Evolutionary conservation across 2,113 vertebrate species (phyloP).

Genomic region (Myotis davidii): DNA sequence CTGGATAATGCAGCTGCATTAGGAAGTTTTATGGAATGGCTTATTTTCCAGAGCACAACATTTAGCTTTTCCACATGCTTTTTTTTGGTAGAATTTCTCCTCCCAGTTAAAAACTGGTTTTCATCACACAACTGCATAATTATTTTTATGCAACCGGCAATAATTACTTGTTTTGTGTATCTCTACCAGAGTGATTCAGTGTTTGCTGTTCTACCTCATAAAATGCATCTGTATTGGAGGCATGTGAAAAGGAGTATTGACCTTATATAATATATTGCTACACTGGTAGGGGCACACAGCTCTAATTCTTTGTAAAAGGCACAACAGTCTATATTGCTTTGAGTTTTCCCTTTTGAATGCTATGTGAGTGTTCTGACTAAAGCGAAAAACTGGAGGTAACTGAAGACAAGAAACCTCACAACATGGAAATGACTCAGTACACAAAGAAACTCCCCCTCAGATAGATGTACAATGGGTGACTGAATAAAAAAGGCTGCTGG

Average conservation of each 20-base stretch:
- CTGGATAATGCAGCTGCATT: conserved; percentile 28
- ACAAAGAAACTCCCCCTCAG: conserved; percentile 59
- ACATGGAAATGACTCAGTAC: conserved; percentile 65
- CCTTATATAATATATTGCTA: conserved; percentile 63
- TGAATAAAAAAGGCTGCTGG: conserved; percentile 23
- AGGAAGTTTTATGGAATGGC: conserved; percentile 48
- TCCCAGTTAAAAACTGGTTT: conserved; percentile 75
- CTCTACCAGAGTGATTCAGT: conserved; percentile 64
- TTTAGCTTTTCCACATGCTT: conserved; percentile 44
- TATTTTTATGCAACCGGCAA: conserved; percentile 63
- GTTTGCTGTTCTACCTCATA: conserved; percentile 67
- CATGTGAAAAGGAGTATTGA: conserved; percentile 67
- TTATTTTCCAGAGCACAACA: conserved; percentile 62
- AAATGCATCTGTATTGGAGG: conserved; percentile 58
- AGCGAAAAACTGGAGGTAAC: conserved; percentile 64
- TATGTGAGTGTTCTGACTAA: conserved; percentile 63
- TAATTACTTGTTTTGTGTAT: conserved; percentile 71
- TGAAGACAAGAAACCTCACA: conserved; percentile 68
- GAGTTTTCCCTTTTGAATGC: conserved; percentile 58
- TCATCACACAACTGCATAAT: conserved; percentile 64
- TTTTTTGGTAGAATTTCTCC: conserved; percentile 34
- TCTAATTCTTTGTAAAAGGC: conserved; percentile 68
- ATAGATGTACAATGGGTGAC: conserved; percentile 28
- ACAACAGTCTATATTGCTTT: conserved; percentile 60
- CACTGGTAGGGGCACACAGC: conserved; percentile 32